Base-by-base conservation (phyloP, 2,113 vertebrate genomes). In the Sakesphorus luctuosus region DNA sequence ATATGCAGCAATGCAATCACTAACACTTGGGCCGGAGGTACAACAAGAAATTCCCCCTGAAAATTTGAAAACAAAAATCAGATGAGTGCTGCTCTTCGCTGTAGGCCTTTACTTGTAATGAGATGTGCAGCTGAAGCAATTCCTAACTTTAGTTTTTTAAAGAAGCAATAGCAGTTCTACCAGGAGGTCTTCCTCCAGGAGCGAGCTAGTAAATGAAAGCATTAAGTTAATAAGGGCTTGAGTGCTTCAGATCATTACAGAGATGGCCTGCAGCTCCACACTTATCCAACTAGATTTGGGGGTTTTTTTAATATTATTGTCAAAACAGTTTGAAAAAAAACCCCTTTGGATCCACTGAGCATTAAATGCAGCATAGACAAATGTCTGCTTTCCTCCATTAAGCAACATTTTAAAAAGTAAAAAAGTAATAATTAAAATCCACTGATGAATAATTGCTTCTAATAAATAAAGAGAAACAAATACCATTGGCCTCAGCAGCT, bases 221-320 rank as follows among this genome's bases (percentile, higher is more conserved):
- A 96, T 97, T 92, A 95, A 94, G 81, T 94, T 96, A 96, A 97
- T 96, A 97, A 96, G 80, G 86, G 86, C 93, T 94, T 89, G 88
- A 97, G 84, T 68, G 62, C 90, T 92, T 91, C 91, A 94, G 86
- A 92, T 97, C 94, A 75, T 97, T 96, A 96, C 66, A 91, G 79
- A 95, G 84, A 84, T 17, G 25, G 94, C 96, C 94, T 88, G 71
- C 79, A 96, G 96, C 95, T 94, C 87, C 74, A 62, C 77, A 79
- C 28, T 71, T 86, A 62, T 84, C 49, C 81, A 92, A 73, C 84
- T 73, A 84, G 76, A 61, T 68, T 80, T 89, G 50, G 78, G 50
- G 78, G 74, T 74, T 63, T 40, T 87, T 52, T 89, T 92, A 76
- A 67, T 95, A 68, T 83, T 82, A 63, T 90, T 87, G 73, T 65